Percentiles rank a stretch among this genome's conserved stretches.
phyloP scores from a whole-genome alignment of 2,113 vertebrate species.

The Rhinichthys klamathensis region DNA sequence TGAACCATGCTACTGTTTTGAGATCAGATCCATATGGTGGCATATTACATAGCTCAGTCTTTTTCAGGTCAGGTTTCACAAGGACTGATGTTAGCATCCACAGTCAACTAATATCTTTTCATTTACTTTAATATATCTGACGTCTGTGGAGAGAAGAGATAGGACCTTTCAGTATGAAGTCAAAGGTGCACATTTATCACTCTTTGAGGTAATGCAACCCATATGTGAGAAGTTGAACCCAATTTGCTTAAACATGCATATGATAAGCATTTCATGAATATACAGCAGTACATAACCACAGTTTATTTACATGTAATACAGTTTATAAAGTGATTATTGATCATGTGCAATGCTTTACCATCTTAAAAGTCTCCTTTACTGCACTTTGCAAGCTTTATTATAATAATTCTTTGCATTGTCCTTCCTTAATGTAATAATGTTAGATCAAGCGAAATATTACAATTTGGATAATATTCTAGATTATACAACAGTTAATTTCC shows the following conservation, averaged over 20 bases:
- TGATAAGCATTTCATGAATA: neutral
- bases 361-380: neutral
- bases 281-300: neutral
- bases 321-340: neutral
- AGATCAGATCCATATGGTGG: constrained; percentile 55
- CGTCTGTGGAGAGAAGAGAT: constrained; percentile 4
- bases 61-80: constrained; percentile 39
- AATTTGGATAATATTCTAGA: neutral
- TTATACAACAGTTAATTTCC: neutral
- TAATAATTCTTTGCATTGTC: neutral
- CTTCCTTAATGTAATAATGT: neutral
- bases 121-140: constrained; percentile 19
- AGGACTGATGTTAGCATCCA: constrained; percentile 17
- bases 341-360: neutral
- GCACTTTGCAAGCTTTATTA: neutral
- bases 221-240: neutral
- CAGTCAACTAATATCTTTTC: constrained; percentile 11
- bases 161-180: constrained; percentile 28
- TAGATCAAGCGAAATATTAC: neutral
- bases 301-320: neutral
- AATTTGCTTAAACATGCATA: constrained; percentile 7
- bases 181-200: constrained; percentile 35
- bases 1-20: constrained; percentile 50
- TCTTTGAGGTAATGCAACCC: neutral
- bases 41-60: constrained; percentile 36